Percentiles rank a stretch among this genome's conserved stretches.
Conservation (phyloP, 2,888 invertebrate genomes). For the Dryobotodes eremita region DNA sequence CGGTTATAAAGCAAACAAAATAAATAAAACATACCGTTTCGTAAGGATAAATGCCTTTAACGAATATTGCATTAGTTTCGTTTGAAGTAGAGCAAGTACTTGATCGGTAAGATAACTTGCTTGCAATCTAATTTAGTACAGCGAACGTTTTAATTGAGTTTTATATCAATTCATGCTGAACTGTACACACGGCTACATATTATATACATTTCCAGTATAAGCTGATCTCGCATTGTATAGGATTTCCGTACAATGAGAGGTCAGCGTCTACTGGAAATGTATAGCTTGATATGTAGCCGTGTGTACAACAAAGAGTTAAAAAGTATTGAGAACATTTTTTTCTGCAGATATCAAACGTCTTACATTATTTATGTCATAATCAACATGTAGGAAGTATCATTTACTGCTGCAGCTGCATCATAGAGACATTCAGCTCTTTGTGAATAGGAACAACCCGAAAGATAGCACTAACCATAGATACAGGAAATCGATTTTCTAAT, state of each 20-base stretch:
- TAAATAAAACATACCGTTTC: slow-evolving; percentile 27
- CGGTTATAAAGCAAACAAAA: background rate
- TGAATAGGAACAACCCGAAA: background rate
- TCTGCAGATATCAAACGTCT: too few relatives aligned
- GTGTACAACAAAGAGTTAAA: background rate
- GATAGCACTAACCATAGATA: too few relatives aligned
- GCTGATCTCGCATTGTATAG: too few relatives aligned
- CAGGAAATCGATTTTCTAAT: too few relatives aligned
- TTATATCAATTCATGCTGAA: slow-evolving; percentile 1
- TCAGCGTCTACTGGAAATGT: too few relatives aligned
- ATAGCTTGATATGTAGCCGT: too few relatives aligned
- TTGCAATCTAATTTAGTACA: slow-evolving; percentile 30
- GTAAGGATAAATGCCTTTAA: slow-evolving; percentile 46
- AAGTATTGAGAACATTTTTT: background rate
- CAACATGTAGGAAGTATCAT: too few relatives aligned
- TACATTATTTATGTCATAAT: background rate
- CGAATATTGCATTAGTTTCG: slow-evolving; percentile 48
- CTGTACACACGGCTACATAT: too few relatives aligned
- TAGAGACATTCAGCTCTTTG: background rate
- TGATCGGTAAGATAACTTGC: slow-evolving; percentile 45
- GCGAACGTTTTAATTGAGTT: slow-evolving; percentile 3
- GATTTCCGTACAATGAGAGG: too few relatives aligned
- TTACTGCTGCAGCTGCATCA: background rate
- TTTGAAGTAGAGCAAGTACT: slow-evolving; percentile 45
- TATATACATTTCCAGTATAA: too few relatives aligned